Evolutionary conservation across 1,140 invertebrate species (phyloP).

Genomic region (Bombus turneri): DNA sequence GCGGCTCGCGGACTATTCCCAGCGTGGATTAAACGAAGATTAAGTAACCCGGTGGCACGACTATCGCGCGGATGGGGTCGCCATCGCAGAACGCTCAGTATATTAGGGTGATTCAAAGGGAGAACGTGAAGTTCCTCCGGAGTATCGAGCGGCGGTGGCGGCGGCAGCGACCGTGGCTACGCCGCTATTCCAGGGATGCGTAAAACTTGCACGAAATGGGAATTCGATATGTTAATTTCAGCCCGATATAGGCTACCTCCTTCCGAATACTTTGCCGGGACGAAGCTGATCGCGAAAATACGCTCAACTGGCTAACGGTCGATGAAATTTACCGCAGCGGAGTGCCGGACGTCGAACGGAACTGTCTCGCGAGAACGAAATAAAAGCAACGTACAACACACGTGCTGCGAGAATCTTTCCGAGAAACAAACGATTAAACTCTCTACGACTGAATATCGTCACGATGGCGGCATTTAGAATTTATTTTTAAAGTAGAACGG

Average conservation of each 20-base stretch:
- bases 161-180: background rate
- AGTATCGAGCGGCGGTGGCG: conserved; percentile 8
- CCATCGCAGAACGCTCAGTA: background rate
- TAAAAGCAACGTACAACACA: too few relatives aligned
- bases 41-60: background rate
- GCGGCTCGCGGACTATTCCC: background rate
- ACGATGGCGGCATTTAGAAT: too few relatives aligned
- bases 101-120: background rate
- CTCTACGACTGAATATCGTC: too few relatives aligned
- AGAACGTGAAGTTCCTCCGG: background rate
- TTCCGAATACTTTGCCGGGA: background rate
- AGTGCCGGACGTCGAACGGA: too few relatives aligned
- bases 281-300: background rate
- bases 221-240: conserved; percentile 46
- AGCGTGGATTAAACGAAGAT: conserved; percentile 35
- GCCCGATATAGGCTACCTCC: background rate
- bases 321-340: too few relatives aligned
- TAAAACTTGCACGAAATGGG: conserved; percentile 16
- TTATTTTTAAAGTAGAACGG: too few relatives aligned
- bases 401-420: too few relatives aligned
- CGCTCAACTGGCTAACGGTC: too few relatives aligned
- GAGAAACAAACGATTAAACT: too few relatives aligned
- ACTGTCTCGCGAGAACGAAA: too few relatives aligned
- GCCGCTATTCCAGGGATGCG: background rate
- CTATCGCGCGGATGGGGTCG: background rate